Evolutionary conservation across 1,140 invertebrate genomes (phyloP), one percentile per base, ranked within the genome.

Genomic region (Plodia interpunctella): DNA sequence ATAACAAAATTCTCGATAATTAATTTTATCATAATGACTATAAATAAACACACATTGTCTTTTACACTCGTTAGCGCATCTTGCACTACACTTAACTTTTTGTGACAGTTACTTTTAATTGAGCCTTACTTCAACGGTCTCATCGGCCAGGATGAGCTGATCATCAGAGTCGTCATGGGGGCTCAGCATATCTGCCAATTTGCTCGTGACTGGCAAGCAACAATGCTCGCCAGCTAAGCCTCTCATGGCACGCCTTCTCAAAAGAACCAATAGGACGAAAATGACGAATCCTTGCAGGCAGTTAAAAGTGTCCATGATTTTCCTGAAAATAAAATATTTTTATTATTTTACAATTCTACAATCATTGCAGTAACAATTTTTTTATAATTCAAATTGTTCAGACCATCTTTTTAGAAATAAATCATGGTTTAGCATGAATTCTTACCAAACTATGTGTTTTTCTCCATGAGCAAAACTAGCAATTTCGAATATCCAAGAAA

Each of bases 401-500:
- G 6, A 3, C 21, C 21, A 25, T 25, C 21, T 25, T 3, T n/a
- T 25, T 25, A 25, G 21, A 25, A 6, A 25, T 25, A 25, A 25
- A 25, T 25, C 6, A 25, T 6, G 6, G 21, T 3, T 25, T 3
- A 25, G 2, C 28, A 13, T 30, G 4, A 21, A 17, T 18, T 59
- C 54, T 83, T 83, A 90, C 89, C 89, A 90, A 58, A 90, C 67
- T 52, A 90, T 83, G 54, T 87, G 83, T 15, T 64, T 61, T 20
- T 76, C 60, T 32, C 84, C 87, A 19, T 90, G 83, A 28, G 85
- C 83, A 49, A 90, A 90, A 63, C 89, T 90, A 17, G 82, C 84
- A 19, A 90, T 88, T 68, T 95, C 94, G 57, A 95, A 94, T 21
- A 93, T 91, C 94, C 94, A 95, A 0, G 92, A 93, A 13, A 95